Conservation (phyloP, 2,888 invertebrate genomes). For the Patella pellucida region DNA sequence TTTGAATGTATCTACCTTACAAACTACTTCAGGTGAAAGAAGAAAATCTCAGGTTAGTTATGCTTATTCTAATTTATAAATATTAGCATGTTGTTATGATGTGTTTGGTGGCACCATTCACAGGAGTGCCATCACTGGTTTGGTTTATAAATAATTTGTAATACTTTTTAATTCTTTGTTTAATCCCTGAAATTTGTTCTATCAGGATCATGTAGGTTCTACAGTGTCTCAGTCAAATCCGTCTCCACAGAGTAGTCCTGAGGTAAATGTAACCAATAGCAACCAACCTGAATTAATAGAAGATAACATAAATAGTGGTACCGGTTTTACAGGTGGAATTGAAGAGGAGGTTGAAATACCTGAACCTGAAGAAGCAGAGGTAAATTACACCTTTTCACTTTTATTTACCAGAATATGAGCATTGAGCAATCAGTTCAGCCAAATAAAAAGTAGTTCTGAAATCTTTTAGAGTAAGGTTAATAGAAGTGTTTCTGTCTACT, state of each 20-base stretch:
- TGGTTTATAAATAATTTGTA: too few relatives aligned
- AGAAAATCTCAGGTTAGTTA: slow-evolving; percentile 54
- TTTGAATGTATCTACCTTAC: slow-evolving; percentile 52
- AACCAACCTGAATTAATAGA: slow-evolving; percentile 48
- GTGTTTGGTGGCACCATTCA: not conserved
- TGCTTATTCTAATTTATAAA: not conserved
- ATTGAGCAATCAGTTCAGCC: too few relatives aligned
- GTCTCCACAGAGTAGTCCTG: slow-evolving; percentile 64
- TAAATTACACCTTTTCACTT: slow-evolving; percentile 26
- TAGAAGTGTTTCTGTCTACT: too few relatives aligned
- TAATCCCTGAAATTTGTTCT: too few relatives aligned
- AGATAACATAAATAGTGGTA: slow-evolving; percentile 38
- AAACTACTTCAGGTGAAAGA: slow-evolving; percentile 47
- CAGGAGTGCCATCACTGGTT: too few relatives aligned
- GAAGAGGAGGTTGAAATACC: slow-evolving; percentile 65
- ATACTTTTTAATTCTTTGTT: too few relatives aligned
- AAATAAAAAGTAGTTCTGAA: too few relatives aligned
- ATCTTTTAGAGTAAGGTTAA: too few relatives aligned
- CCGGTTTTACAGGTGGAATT: slow-evolving; percentile 44
- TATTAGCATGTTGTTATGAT: not conserved
- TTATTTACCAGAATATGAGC: not conserved
- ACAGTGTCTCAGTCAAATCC: slow-evolving; percentile 47
- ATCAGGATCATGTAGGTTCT: slow-evolving; percentile 59
- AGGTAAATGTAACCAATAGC: slow-evolving; percentile 62
- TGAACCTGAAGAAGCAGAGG: slow-evolving; percentile 63